Evolutionary conservation across 2,113 vertebrate genomes (phyloP), one percentile per base, ranked within the genome.

Genomic region (Chinchilla lanigera): DNA sequence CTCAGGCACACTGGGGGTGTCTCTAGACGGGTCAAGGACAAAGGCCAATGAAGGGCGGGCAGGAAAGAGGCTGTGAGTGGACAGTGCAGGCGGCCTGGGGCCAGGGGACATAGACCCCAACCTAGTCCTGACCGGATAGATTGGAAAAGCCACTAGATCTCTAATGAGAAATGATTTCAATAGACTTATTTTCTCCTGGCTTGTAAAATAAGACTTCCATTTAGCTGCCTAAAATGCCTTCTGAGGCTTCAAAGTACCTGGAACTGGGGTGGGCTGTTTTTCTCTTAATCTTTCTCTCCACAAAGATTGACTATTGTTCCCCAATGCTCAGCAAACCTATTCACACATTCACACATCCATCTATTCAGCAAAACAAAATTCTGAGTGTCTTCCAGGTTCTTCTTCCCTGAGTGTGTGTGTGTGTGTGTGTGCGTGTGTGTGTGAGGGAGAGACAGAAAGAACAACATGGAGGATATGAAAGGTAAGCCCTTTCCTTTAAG

Each of bases 1-100:
- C 99, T 99, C 65, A 99, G 98, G 88, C 99, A 99, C 89, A 99
- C 82, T 0, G 98, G 41, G 0, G 99, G 98, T 0, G 98, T 95
- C 97, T 98, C 99, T 99, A 97, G 3, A 73, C 28, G 30, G 38
- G 63, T 54, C 44, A 85, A 81, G n/a, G 83, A 92, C 17, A 93
- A 60, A 73, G 16, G 77, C 3, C 41, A 56, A 50, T 93, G 56
- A 96, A 60, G 50, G 19, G 11, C 3, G 0, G 24, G 77, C 20
- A 88, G 44, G 19, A 38, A 90, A 67, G 60, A 82, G 69, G 28
- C 56, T n/a, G n/a, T 0, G 6, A n/a, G 65, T 65, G 67, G n/a
- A 4, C 0, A 84, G 69, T 1, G 12, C 5, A 52, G 47, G 78
- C 13, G 14, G 38, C 50, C 73, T 47, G 2, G 87, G 54, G 71